These are phyloP conservation scores for Baccha elongata DNA, from an alignment of 2,888 invertebrate genomes.

Conservation along the genomic window DNA sequence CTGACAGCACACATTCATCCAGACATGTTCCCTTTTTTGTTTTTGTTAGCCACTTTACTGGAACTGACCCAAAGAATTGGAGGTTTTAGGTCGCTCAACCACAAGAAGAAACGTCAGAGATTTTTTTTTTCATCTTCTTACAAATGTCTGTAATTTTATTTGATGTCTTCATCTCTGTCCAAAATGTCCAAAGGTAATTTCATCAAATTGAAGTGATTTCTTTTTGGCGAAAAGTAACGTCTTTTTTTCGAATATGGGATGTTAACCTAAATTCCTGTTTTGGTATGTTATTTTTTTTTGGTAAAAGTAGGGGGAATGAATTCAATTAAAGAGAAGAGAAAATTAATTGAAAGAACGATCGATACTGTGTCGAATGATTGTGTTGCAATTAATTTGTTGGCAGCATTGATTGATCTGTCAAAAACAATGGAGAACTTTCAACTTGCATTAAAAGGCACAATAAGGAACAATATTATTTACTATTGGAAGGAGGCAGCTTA, in stretches of 20 bases:
- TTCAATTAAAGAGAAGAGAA: not conserved
- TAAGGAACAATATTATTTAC: not conserved
- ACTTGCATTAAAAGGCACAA: constrained; percentile 15
- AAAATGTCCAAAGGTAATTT: constrained; percentile 47
- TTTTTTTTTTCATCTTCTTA: not conserved
- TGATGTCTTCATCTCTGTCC: constrained; percentile 51
- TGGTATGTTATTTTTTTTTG: constrained; percentile 1
- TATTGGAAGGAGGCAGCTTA: not conserved
- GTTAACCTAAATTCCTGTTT: constrained; percentile 45
- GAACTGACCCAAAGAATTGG: constrained; percentile 39
- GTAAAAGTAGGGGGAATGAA: constrained; percentile 7
- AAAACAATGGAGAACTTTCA: constrained; percentile 19
- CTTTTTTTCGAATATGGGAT: constrained; percentile 17
- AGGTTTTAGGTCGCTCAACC: constrained; percentile 37
- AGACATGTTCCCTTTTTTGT: not conserved
- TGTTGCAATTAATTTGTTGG: constrained; percentile 29
- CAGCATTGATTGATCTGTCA: constrained; percentile 36
- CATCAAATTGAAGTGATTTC: constrained; percentile 24
- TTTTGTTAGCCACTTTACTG: no score
- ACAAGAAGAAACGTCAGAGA: not conserved
- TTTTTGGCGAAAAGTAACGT: constrained; percentile 14
- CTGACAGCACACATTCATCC: constrained; percentile 31
- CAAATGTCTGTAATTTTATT: constrained; percentile 27
- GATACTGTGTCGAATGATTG: constrained; percentile 2
- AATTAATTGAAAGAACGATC: constrained; percentile 11